A percentile compares a stretch with the other conserved stretches of the same genome.
These are phyloP conservation scores for Chloroceryle aenea DNA, from an alignment of 2,113 vertebrate genomes.

Conservation along the genomic window DNA sequence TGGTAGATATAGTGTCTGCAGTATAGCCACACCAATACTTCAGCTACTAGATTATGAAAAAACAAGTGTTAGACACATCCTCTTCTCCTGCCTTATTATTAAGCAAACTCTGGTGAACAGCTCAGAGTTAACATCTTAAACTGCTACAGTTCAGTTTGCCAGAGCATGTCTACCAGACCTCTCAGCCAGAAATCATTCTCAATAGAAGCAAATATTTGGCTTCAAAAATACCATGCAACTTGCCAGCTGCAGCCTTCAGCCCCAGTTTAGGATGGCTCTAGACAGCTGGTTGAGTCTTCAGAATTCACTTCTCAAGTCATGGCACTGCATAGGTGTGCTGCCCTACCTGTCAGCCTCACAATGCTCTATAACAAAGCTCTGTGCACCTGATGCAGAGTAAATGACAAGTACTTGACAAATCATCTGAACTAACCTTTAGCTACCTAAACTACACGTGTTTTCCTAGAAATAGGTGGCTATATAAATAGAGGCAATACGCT, in stretches of 20 bases:
- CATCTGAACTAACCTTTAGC: background rate
- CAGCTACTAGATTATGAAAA: background rate
- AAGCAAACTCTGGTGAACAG: background rate
- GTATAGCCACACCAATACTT: background rate
- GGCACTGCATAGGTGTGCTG: background rate
- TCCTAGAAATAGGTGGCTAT: background rate
- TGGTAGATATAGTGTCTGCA: background rate
- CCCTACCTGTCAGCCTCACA: background rate
- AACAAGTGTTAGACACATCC: background rate
- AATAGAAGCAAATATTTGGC: background rate
- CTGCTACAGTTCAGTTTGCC: background rate
- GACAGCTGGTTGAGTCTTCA: background rate
- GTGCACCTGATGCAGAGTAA: background rate
- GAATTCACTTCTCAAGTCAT: background rate
- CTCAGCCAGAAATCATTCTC: background rate
- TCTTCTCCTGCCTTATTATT: background rate
- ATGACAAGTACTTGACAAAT: background rate
- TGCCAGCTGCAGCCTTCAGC: background rate
- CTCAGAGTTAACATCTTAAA: background rate
- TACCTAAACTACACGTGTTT: background rate
- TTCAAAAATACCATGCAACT: background rate
- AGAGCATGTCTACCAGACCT: background rate
- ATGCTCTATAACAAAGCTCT: background rate
- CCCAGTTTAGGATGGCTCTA: background rate
- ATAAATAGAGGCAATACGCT: background rate